phyloP scores from a whole-genome alignment of 2,797 vertebrate species.

The Sebastes nivosus region DNA sequence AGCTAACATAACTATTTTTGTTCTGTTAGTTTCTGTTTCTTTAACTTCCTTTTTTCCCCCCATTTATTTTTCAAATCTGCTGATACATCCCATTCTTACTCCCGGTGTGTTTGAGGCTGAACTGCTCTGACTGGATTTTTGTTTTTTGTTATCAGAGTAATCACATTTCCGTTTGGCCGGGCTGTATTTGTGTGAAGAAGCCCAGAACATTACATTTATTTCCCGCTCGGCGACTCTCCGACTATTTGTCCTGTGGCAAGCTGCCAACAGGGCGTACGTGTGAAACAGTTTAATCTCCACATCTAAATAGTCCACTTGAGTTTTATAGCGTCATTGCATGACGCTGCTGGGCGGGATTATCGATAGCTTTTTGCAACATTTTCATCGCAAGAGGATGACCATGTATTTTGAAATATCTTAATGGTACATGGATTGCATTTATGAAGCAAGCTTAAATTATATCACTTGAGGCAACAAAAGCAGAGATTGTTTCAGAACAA shows the following conservation, averaged over 20 bases:
- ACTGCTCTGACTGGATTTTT: background rate
- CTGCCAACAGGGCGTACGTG: slow-evolving; percentile 54
- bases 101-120: background rate
- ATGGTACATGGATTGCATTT: background rate
- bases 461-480: background rate
- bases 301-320: slow-evolving; percentile 42
- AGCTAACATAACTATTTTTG: background rate
- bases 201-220: slow-evolving; percentile 43
- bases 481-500: slow-evolving; percentile 11
- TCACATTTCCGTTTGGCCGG: slow-evolving; percentile 29
- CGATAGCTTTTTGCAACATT: slow-evolving; percentile 3
- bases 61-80: slow-evolving; percentile 9
- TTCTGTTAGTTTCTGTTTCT: background rate
- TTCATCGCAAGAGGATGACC: background rate
- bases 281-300: slow-evolving; percentile 46
- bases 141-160: slow-evolving; percentile 35
- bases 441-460: background rate
- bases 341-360: slow-evolving; percentile 23
- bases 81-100: background rate
- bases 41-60: background rate
- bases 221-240: slow-evolving; percentile 25
- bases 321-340: slow-evolving; percentile 31
- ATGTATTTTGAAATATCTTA: slow-evolving; percentile 4
- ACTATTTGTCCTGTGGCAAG: slow-evolving; percentile 49
- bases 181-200: slow-evolving; percentile 28